Conservation (phyloP, 2,113 vertebrate genomes). For the Nothocercus nigrocapillus region DNA sequence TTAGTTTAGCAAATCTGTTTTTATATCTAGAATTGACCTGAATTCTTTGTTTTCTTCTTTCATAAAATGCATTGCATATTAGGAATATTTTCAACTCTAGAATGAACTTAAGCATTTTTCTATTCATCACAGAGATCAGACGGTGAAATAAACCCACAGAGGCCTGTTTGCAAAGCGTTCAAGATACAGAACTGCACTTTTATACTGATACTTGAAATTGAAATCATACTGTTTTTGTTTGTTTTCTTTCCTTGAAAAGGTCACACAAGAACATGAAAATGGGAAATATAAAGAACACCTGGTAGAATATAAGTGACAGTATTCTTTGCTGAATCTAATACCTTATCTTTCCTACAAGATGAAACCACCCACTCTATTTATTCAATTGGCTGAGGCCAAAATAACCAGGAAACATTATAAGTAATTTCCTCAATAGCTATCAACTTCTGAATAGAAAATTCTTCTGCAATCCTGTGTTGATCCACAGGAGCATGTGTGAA, state of each 20-base stretch:
- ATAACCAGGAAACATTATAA: background rate
- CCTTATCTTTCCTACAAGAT: background rate
- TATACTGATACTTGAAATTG: background rate
- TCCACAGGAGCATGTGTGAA: background rate
- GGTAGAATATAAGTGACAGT: background rate
- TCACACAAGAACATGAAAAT: background rate
- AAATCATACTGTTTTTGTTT: background rate
- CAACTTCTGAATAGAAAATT: background rate
- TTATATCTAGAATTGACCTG: background rate
- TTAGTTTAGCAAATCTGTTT: background rate
- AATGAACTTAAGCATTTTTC: background rate
- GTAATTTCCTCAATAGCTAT: background rate
- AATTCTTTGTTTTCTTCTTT: background rate
- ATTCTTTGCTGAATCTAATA: background rate
- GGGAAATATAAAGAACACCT: background rate
- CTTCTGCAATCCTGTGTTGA: background rate
- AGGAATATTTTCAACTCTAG: conserved; percentile 1
- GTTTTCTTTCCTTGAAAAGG: background rate
- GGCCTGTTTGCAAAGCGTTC: background rate
- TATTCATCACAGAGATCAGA: conserved; percentile 46
- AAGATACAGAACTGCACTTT: conserved; percentile 17
- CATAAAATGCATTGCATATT: background rate
- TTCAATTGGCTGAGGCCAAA: background rate
- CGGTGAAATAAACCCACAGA: background rate
- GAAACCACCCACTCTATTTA: background rate